phyloP scores from a whole-genome alignment of 2,888 invertebrate species.

The Lottia gigantea region DNA sequence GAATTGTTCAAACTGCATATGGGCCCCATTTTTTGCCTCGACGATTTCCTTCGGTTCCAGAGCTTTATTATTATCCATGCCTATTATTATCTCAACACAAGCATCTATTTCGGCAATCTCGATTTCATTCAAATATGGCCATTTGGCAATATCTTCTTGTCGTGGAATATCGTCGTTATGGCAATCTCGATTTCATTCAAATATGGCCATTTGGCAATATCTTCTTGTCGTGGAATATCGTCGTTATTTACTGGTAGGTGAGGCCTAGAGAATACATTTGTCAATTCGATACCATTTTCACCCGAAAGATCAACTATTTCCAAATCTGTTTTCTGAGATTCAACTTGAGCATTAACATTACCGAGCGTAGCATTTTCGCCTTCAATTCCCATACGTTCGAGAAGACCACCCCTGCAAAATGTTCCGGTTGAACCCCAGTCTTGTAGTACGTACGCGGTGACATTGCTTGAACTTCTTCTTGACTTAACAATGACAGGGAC shows the following conservation, averaged over 20 bases:
- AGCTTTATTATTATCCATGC: background rate
- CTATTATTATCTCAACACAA: background rate
- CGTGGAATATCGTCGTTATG: background rate
- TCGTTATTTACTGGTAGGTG: background rate
- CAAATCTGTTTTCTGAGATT: background rate
- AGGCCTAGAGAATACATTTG: background rate
- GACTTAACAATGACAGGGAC: background rate
- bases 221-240: too few relatives aligned
- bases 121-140: background rate
- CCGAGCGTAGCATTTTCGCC: background rate
- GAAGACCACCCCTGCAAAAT: background rate
- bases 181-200: too few relatives aligned
- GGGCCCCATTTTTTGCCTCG: constrained; percentile 1
- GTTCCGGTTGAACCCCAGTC: background rate
- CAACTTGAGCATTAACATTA: background rate
- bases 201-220: too few relatives aligned
- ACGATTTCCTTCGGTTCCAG: background rate
- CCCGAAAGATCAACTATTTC: background rate
- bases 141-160: background rate
- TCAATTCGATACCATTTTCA: background rate
- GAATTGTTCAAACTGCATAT: background rate
- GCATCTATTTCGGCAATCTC: background rate
- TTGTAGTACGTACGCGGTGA: background rate
- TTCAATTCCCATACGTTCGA: background rate
- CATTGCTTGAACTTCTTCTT: background rate